Percentiles rank a stretch among this genome's conserved stretches.
Conservation (phyloP, 2,888 invertebrate genomes). For the Bimastos eiseni region DNA sequence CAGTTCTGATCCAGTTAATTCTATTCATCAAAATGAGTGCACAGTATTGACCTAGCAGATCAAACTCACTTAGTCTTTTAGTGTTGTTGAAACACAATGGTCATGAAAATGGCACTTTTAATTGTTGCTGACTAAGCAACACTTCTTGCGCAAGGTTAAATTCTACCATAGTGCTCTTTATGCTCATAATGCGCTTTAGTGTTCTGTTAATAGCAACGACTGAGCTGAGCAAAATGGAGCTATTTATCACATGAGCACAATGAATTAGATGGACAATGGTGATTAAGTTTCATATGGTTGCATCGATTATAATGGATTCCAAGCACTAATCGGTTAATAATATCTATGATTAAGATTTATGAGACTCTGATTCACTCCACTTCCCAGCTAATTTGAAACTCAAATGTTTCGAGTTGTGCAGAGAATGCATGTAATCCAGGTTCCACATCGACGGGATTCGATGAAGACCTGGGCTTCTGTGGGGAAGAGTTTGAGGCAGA, state of each 20-base stretch:
- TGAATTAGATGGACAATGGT: not conserved
- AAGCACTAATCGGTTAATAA: not conserved
- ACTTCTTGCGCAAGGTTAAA: not conserved
- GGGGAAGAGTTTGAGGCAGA: slow-evolving; percentile 16
- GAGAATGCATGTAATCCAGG: slow-evolving; percentile 7
- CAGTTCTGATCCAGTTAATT: not conserved
- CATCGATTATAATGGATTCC: not conserved
- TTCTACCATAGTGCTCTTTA: not conserved
- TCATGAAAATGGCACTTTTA: not conserved
- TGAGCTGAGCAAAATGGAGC: not conserved
- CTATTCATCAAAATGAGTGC: not conserved
- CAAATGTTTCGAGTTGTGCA: not conserved
- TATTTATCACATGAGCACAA: not conserved
- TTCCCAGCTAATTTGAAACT: not conserved
- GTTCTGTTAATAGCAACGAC: too few species aligned
- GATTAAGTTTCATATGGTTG: not conserved
- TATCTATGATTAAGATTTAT: not conserved
- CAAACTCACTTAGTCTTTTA: not conserved
- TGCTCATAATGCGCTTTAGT: too few species aligned
- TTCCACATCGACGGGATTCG: not conserved
- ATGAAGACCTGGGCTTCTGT: slow-evolving; percentile 21
- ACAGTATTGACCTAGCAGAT: not conserved
- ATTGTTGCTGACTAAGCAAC: not conserved
- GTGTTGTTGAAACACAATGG: not conserved
- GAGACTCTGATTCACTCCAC: slow-evolving; percentile 3